Evolutionary conservation across 2,113 vertebrate genomes (phyloP), one percentile per base, ranked within the genome.

Genomic region (Macheiramphus alcinus): DNA sequence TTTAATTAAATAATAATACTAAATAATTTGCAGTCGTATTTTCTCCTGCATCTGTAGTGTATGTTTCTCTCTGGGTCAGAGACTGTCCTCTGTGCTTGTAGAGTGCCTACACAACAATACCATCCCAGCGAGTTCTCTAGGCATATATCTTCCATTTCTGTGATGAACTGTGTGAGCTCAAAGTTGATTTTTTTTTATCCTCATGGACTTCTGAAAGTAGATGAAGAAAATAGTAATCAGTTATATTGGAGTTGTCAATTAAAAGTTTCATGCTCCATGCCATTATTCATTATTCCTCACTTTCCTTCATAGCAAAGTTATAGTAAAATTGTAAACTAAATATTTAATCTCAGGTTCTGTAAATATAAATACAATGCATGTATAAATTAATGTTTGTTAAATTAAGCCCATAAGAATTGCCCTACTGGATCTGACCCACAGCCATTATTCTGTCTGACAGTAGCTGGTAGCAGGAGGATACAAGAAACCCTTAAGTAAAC

Each of bases 1-100:
- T 96, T 73, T 80, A 71, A 94, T 95, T 82, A 85, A 94, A 91
- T 81, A 94, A 81, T 78, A 71, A 59, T 58, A 32, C 15, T 73
- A 90, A 88, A 76, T 58, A 86, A 48, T 45, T 88, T 45, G 6
- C 17, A 61, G 50, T 52, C 16, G n/a, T 80, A 65, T 80, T 82
- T 90, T 82, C 42, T 91, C 17, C 16, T 62, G 12, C 52, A 82
- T 62, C 32, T 87, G 9, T 72, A 86, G 9, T 15, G 3, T 38
- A 15, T 86, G 20, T 61, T 90, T 90, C 53, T 73, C 3, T 65
- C 61, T 56, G 27, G 23, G 50, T 86, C 66, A 85, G 68, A 16
- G 16, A 47, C 42, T 43, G 6, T 55, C 32, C 20, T 80, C 36
- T 66, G 43, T 70, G 32, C 16, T 67, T 70, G 40, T n/a, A 59